These are phyloP conservation scores for Coregonus ussuriensis DNA, from an alignment of 2,797 vertebrate species.

Conservation along the genomic window DNA sequence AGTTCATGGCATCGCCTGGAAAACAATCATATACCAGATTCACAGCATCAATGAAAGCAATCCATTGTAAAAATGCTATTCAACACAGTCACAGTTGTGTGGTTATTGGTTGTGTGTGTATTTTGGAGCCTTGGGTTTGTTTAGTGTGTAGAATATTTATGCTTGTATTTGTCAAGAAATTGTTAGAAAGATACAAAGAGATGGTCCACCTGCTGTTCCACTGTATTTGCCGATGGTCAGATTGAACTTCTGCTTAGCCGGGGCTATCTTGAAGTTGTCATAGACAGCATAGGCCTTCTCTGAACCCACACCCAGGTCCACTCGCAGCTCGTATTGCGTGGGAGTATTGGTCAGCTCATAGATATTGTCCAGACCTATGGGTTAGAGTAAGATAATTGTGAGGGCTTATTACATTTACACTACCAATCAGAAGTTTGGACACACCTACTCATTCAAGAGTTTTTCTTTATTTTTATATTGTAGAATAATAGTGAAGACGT, in stretches of 20 bases:
- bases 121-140: background rate
- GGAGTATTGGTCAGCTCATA: slow-evolving; percentile 82
- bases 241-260: slow-evolving; percentile 81
- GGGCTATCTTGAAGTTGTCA: slow-evolving; percentile 82
- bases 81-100: background rate
- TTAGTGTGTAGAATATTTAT: background rate
- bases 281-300: slow-evolving; percentile 82
- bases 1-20: slow-evolving; percentile 86
- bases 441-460: background rate
- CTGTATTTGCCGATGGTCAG: slow-evolving; percentile 83
- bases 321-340: slow-evolving; percentile 77
- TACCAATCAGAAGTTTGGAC: too few species aligned
- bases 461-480: too few species aligned
- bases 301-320: slow-evolving; percentile 77
- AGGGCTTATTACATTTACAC: background rate
- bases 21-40: background rate
- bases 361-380: slow-evolving; percentile 87
- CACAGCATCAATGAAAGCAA: background rate
- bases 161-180: background rate
- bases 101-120: background rate
- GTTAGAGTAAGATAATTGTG: background rate
- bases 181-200: slow-evolving; percentile 10
- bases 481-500: too few species aligned
- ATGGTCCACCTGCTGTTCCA: slow-evolving; percentile 73
- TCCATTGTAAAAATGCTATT: background rate